Base-by-base conservation (phyloP, 1,140 invertebrate genomes). In the Physella acuta region DNA sequence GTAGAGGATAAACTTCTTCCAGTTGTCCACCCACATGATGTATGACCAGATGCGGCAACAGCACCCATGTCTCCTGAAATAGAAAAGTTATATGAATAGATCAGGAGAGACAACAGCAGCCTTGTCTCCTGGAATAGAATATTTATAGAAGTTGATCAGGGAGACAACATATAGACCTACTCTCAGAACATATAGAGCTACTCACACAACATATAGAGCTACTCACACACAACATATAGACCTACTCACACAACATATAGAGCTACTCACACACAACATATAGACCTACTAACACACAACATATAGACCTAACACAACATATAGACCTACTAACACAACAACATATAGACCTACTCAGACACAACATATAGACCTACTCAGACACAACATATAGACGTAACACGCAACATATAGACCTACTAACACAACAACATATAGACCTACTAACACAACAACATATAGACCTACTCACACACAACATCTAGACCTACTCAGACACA, bases 391-490 rank as follows among this genome's bases (percentile, higher is more conserved):
- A n/a, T n/a, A n/a, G n/a, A n/a, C n/a, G n/a, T n/a, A n/a, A n/a
- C n/a, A n/a, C n/a, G n/a, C n/a, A n/a, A n/a, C 8, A 11, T 20
- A n/a, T n/a, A n/a, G 16, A 58, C 0, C 0, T 26, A 11, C 8
- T 11, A 44, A 44, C 8, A 44, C 39, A n/a, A 44, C 8, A 20
- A 20, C 39, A 44, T 44, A 44, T 20, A 56, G 11, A 56, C 11
- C 17, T n/a, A n/a, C n/a, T n/a, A n/a, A n/a, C n/a, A n/a, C n/a
- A n/a, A n/a, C n/a, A n/a, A n/a, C n/a, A n/a, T n/a, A n/a, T n/a
- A n/a, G n/a, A n/a, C n/a, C n/a, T n/a, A 73, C 76, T 71, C 73
- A 79, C 78, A 68, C 72, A 56, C 78, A 79, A 56, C 78, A 79
- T 14, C 66, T 65, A 44, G 65, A 71, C 67, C 78, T 79, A 61